Base-by-base conservation (phyloP, 2,113 vertebrate species). In the Strix aluco region DNA sequence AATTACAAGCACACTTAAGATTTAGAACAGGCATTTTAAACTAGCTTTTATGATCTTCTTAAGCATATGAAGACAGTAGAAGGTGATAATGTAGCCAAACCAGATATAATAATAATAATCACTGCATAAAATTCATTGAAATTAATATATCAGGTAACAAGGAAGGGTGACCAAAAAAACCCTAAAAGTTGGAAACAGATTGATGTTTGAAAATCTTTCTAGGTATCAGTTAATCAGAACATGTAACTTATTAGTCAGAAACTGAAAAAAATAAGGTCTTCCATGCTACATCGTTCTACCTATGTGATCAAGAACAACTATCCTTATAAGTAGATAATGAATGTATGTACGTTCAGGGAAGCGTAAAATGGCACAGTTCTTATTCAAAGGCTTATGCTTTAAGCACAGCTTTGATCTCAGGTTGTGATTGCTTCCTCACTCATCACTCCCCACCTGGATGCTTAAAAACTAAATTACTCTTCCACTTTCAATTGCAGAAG, bases 11-110 rank as follows among this genome's bases (percentile, higher is more conserved):
- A 84, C 29, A 80, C 4, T 80, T 67, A 66, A 75, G 44, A 77
- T 77, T 73, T 90, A 86, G 30, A 94, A 74, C 6, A 85, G 49
- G 11, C 62, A 78, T 92, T 92, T 95, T 71, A 89, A 90, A 86
- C 13, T 42, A 52, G 11, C 16, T 70, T 96, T 81, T 90, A 79
- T 81, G 30, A 61, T 74, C 29, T 34, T 54, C 30, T 67, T 69
- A 88, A 73, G 38, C 16, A 47, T 52, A 81, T 27, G 47, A 90
- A 70, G 67, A 93, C 59, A 55, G 58, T 49, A 78, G 42, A 88
- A 82, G 38, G 79, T 78, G 66, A 65, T 65, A 75, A 92, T 6
- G 0, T 36, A 74, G 55, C 38, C 73, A 88, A 92, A 52, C 15
- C 27, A 95, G 55, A 51, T 81, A 62, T 25, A 87, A 74, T 38